Conservation (phyloP, 2,797 vertebrate species). For the Mus minutoides region DNA sequence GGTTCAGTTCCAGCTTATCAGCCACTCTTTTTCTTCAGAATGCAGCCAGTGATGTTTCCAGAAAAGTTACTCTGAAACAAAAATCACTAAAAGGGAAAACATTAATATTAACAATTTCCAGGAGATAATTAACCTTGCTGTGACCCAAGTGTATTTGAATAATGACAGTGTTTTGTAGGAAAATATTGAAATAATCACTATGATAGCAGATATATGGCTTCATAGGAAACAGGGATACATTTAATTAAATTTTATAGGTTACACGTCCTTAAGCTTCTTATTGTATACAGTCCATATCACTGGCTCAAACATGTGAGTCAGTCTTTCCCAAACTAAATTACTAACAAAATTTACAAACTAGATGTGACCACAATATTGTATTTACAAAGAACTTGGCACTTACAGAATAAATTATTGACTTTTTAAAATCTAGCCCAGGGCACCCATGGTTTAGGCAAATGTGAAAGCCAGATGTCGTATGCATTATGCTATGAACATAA, state of each 20-base stretch:
- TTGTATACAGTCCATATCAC: slow-evolving; percentile 81
- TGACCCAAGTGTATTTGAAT: slow-evolving; percentile 67
- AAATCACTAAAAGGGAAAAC: slow-evolving; percentile 69
- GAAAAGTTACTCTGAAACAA: slow-evolving; percentile 69
- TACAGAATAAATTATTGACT: slow-evolving; percentile 93
- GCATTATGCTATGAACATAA: slow-evolving; percentile 87
- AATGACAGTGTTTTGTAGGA: slow-evolving; percentile 72
- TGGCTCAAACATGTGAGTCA: slow-evolving; percentile 78
- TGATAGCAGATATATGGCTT: slow-evolving; percentile 86
- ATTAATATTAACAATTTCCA: slow-evolving; percentile 63
- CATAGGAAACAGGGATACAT: slow-evolving; percentile 82
- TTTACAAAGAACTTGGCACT: slow-evolving; percentile 98
- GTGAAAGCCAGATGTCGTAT: slow-evolving; percentile 83
- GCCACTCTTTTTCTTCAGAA: slow-evolving; percentile 71
- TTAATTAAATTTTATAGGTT: slow-evolving; percentile 75
- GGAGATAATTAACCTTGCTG: slow-evolving; percentile 60
- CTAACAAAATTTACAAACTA: slow-evolving; percentile 87
- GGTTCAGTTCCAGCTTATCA: slow-evolving; percentile 61
- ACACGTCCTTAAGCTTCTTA: slow-evolving; percentile 76
- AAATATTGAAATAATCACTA: slow-evolving; percentile 72
- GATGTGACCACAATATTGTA: slow-evolving; percentile 86
- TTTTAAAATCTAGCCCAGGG: slow-evolving; percentile 82
- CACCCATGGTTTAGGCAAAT: slow-evolving; percentile 84
- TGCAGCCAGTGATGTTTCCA: slow-evolving; percentile 62
- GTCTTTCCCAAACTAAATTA: slow-evolving; percentile 82